Evolutionary conservation across 2,797 vertebrate species (phyloP).

Genomic region (Liparis tanakae): DNA sequence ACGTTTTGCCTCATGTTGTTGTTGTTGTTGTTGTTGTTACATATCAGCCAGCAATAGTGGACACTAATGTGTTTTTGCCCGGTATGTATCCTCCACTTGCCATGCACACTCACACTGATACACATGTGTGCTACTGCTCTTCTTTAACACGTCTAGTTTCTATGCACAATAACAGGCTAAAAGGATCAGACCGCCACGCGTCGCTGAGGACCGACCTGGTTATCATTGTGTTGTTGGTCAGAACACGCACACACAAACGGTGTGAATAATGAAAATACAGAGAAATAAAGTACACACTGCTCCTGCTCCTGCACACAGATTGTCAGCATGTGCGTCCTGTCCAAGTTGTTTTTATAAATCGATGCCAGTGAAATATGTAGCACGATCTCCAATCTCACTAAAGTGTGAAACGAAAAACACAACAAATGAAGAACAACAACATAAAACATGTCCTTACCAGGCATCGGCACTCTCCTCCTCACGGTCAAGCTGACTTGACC

Average conservation of each 20-base stretch:
- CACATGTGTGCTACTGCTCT: background rate
- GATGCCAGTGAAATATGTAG: slow-evolving; percentile 46
- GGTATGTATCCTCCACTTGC: background rate
- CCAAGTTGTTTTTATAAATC: slow-evolving; percentile 36
- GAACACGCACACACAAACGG: background rate
- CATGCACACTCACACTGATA: background rate
- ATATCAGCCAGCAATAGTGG: background rate
- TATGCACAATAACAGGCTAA: background rate
- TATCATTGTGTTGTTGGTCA: background rate
- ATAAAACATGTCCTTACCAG: slow-evolving; percentile 81
- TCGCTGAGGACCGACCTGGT: background rate
- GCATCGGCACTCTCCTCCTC: slow-evolving; percentile 92
- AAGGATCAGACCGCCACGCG: background rate
- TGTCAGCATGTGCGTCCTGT: slow-evolving; percentile 37
- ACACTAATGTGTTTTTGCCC: background rate
- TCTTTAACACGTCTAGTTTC: background rate
- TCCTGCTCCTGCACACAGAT: slow-evolving; percentile 36
- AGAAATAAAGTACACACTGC: slow-evolving; percentile 26
- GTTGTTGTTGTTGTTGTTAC: too few relatives aligned
- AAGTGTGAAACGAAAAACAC: slow-evolving; percentile 29
- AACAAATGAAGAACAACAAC: slow-evolving; percentile 7
- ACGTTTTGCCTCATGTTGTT: background rate
- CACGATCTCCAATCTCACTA: slow-evolving; percentile 25
- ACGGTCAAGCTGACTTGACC: slow-evolving; percentile 98
- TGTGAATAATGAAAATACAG: background rate